Evolutionary conservation across 2,113 vertebrate species (phyloP).

Genomic region (Channa maculata): DNA sequence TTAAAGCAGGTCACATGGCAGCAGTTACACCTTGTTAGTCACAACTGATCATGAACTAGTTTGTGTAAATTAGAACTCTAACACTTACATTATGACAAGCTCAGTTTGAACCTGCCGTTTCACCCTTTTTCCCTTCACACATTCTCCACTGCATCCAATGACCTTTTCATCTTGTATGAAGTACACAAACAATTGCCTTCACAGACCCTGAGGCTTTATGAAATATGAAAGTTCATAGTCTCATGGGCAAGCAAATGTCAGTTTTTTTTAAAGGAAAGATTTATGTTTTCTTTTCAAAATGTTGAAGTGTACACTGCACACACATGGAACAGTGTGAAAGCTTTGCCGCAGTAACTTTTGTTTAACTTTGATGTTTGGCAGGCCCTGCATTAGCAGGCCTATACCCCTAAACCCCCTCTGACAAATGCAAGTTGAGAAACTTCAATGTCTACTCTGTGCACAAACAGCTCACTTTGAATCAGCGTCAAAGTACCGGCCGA

Average conservation of each 20-base stretch:
- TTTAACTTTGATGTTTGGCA: slow-evolving; percentile 24
- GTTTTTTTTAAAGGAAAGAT: slow-evolving; percentile 28
- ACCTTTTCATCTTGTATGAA: slow-evolving; percentile 58
- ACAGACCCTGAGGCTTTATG: slow-evolving; percentile 41
- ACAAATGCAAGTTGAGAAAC: slow-evolving; percentile 19
- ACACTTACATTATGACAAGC: no score
- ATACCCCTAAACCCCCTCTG: slow-evolving; percentile 7
- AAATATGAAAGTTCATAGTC: slow-evolving; percentile 21
- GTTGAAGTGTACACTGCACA: background rate
- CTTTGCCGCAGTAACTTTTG: slow-evolving; percentile 16
- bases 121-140: slow-evolving; percentile 31
- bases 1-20: no score
- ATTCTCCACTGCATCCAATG: slow-evolving; percentile 55
- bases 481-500: slow-evolving; percentile 15
- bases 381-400: background rate
- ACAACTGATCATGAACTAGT: no score
- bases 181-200: slow-evolving; percentile 33
- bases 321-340: background rate
- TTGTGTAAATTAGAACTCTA: no score
- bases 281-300: slow-evolving; percentile 23
- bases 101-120: no score
- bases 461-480: slow-evolving; percentile 44
- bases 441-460: slow-evolving; percentile 7
- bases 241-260: slow-evolving; percentile 54
- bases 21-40: no score